Evolutionary conservation across 2,113 vertebrate species (phyloP).

Genomic region (Marmota monax): DNA sequence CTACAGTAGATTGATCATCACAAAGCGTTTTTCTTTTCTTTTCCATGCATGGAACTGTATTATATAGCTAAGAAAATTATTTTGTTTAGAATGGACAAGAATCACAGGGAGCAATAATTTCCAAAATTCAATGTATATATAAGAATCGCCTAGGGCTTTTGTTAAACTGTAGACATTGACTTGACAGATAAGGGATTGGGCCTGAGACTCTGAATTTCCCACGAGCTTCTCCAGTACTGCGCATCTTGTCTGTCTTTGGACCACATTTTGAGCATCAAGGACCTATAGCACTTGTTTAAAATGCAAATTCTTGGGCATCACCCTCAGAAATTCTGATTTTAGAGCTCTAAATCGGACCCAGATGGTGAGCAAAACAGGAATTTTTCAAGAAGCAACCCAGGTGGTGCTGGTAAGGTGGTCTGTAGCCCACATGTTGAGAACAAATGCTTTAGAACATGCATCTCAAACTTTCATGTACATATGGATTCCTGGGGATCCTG

Average conservation of each 20-base stretch:
- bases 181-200: not conserved
- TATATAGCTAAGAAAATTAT: conserved; percentile 17
- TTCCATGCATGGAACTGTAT: not conserved
- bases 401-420: conserved; percentile 54
- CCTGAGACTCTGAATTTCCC: not conserved
- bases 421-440: conserved; percentile 40
- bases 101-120: not conserved
- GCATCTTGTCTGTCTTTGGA: not conserved
- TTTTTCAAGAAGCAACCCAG: conserved; percentile 59
- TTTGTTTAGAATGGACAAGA: conserved; percentile 8
- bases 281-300: conserved; percentile 45
- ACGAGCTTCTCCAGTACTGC: not conserved
- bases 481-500: not conserved
- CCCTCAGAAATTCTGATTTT: conserved; percentile 47
- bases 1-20: not conserved
- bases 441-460: conserved; percentile 25
- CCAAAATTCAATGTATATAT: not conserved
- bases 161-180: not conserved
- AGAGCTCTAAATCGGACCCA: conserved; percentile 47
- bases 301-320: conserved; percentile 52
- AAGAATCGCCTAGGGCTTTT: not conserved
- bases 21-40: not conserved
- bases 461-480: not conserved
- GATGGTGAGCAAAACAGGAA: conserved; percentile 65
- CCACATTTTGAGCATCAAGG: not conserved